Base-by-base conservation (phyloP, 2,888 invertebrate genomes). In the Eupithecia dodoneata region DNA sequence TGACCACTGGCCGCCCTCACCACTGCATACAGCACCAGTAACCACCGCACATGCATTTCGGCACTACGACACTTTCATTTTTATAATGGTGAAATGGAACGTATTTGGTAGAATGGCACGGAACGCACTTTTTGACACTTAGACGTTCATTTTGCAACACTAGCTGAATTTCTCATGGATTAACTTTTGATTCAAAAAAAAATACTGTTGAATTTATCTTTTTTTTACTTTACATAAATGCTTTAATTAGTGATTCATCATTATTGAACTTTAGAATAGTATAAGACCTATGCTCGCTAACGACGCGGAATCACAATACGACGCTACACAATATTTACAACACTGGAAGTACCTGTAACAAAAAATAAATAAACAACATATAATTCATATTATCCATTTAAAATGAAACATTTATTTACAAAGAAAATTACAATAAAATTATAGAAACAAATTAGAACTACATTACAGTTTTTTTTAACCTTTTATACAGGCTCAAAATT, bases 41-140 rank as follows among this genome's bases (percentile, higher is more conserved):
- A 86, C 90, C 87, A 88, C 87, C 87, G 84, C 93, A 93, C 92
- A 82, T 87, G 88, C 82, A 75, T 74, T 86, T 85, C 78, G 77
- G 73, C 69, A 71, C 70, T 78, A 41, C n/a, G 42, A 4, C 67
- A 71, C 47, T 73, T 71, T 45, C 75, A 80, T 80, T 76, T 73
- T 69, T 30, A 10, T 4, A 30, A 52, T 55, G 18, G 52, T 52
- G 59, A 30, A 15, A 18, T 15, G 44, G 10, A 55, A 66, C 66
- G 66, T 66, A 42, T 59, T 9, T 6, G 0, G 7, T 15, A 42
- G 15, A 42, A 42, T 15, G 5, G 7, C 42, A 59, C 55, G 55
- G 18, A 59, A 59, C 18, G 15, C 65, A 41, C 12, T 42, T 5
- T 66, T 66, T 2, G 66, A n/a, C 70, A 49, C 47, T 49, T n/a